A percentile compares a stretch with the other conserved stretches of the same genome.
Evolutionary conservation across 2,888 invertebrate species (phyloP).

Genomic region (Thymelicus acteon): DNA sequence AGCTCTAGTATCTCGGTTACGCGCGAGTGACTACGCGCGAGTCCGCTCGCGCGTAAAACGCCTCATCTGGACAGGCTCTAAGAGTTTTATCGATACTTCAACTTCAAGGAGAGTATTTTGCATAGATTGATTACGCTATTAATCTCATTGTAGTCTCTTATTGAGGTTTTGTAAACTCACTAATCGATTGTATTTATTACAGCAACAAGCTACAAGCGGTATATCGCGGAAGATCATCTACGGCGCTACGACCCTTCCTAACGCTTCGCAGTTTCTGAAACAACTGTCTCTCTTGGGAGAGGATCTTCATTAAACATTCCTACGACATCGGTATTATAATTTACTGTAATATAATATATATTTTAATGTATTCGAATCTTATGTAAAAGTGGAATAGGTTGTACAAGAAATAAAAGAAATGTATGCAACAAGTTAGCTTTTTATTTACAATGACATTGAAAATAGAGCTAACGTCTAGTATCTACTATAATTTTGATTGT

Average conservation of each 20-base stretch:
- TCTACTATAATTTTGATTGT: conserved; percentile 83
- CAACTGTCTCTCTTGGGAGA: conserved; percentile 93
- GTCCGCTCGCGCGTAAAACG: too few species aligned
- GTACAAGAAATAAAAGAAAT: conserved; percentile 60
- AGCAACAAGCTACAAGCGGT: conserved; percentile 88
- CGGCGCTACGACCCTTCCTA: conserved; percentile 97
- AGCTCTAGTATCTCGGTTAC: too few species aligned
- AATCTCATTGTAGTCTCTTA: too few species aligned
- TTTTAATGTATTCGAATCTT: conserved; percentile 17
- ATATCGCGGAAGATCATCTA: conserved; percentile 94
- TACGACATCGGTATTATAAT: conserved; percentile 38
- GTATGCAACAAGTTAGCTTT: conserved; percentile 84
- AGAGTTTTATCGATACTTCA: too few species aligned
- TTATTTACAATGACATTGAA: conserved; percentile 85
- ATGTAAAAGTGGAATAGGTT: conserved; percentile 20
- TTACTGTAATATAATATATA: conserved; percentile 27
- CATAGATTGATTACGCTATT: too few species aligned
- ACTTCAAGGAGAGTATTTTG: too few species aligned
- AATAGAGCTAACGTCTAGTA: conserved; percentile 85
- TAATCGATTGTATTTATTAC: conserved; percentile 54
- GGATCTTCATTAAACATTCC: conserved; percentile 86
- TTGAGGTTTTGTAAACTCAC: neutral
- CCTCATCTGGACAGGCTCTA: too few species aligned
- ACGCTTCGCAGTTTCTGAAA: conserved; percentile 96
- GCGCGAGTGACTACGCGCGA: too few species aligned